Evolutionary conservation across 2,797 vertebrate species (phyloP), one percentile per base, ranked within the genome.

Genomic region (Corythornis leucogaster): DNA sequence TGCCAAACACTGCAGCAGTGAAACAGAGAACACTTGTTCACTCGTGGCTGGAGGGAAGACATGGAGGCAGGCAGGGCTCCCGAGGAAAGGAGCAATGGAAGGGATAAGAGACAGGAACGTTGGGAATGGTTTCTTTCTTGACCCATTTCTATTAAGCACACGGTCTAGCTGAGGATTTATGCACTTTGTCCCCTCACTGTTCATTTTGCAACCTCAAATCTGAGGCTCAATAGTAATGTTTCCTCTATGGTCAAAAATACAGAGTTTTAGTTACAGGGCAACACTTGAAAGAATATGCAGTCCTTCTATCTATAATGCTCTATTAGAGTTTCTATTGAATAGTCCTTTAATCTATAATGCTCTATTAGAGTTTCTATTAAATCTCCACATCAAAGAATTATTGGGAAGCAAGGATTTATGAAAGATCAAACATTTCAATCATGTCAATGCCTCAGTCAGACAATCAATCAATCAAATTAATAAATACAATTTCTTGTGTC

Each of bases 21-120:
- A 89, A 86, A 92, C 24, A 70, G 88, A 85, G 75, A 69, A 90
- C 68, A 74, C 50, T 74, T 87, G 54, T 51, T 92, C 38, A 8
- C 19, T 48, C 73, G 79, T 62, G 74, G 62, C 88, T 86, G 77
- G 48, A 89, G 61, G n/a, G 64, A 84, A 90, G 48, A 67, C 69
- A 68, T 42, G 76, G 78, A 74, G 59, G 57, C 53, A 88, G 42
- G 74, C 63, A 58, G 42, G 53, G 42, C n/a, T 86, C 64, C 64
- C 38, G 68, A 83, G 38, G 21, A 80, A 3, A 35, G 14, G 15
- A 73, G 25, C 30, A 19, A 33, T 1, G 11, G 42, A 67, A 71
- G 5, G 30, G 19, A 68, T 3, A 6, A 12, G 43, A 78, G 38
- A 80, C 8, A 28, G 51, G 25, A 73, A 80, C 26, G 33, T 57